A percentile compares a stretch with the other conserved stretches of the same genome.
These are phyloP conservation scores for Agrochola lota DNA, from an alignment of 2,888 invertebrate species.

Conservation along the genomic window DNA sequence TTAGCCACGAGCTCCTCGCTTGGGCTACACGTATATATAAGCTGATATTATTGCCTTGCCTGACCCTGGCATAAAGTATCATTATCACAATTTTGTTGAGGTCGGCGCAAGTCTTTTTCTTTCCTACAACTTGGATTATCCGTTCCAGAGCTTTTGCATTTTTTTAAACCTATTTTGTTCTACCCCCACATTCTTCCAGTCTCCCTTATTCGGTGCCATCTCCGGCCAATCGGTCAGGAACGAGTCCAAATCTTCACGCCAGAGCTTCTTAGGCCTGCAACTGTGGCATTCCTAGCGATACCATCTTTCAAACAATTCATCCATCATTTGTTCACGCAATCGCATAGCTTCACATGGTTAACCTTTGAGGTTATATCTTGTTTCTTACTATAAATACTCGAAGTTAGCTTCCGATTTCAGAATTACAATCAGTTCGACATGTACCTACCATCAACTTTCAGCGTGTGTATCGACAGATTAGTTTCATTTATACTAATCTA, in stretches of 20 bases:
- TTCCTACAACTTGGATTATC: background rate
- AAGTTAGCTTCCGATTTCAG: background rate
- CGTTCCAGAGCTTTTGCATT: background rate
- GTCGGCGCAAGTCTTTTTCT: background rate
- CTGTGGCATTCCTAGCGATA: no score
- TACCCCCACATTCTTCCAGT: no score
- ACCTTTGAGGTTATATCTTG: background rate
- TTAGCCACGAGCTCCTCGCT: no score
- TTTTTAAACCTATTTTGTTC: no score
- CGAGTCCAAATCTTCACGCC: no score
- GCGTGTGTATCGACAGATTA: background rate
- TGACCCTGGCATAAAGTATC: background rate
- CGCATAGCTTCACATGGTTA: background rate
- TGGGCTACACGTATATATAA: background rate
- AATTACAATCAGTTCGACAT: background rate
- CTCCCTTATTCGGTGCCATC: no score
- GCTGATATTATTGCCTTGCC: background rate
- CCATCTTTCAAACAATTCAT: background rate
- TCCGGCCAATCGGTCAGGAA: no score
- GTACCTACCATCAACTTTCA: background rate
- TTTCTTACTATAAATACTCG: background rate
- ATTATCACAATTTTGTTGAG: background rate
- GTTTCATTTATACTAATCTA: conserved; percentile 12
- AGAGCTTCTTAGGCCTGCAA: no score
- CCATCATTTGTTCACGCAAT: background rate